Base-by-base conservation (phyloP, 2,888 invertebrate genomes). In the Polydrusus pterygomalis region DNA sequence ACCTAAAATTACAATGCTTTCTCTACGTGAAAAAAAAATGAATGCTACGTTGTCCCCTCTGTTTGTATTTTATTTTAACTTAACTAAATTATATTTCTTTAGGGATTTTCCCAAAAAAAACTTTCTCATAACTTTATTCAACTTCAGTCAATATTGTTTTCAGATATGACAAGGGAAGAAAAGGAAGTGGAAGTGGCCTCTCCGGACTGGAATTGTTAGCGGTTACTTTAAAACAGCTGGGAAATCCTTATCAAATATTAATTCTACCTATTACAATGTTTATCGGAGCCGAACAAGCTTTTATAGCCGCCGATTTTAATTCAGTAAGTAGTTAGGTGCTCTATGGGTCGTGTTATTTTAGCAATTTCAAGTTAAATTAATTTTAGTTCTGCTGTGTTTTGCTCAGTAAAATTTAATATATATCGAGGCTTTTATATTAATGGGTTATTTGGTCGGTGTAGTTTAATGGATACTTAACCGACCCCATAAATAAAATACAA, bases 201-300 rank as follows among this genome's bases (percentile, higher is more conserved):
- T 91, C 93, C 0, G 94, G 95, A 0, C 82, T 92, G 0, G 90
- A 90, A 77, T 89, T 95, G 18, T 86, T 96, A 63, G 91, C 93
- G 0, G 95, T 95, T 7, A 97, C 97, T 0, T 86, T 96, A 58
- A 91, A 92, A 73, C 93, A 97, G 81, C 88, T 96, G 69, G 89
- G 91, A 34, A 92, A 95, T 85, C 93, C 92, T 34, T 93, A 94
- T 84, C 97, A 97, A 87, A 87, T 97, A 78, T 89, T 98, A 40
- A 90, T 98, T 80, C 89, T 97, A 70, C 97, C 97, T 0, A 93
- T 98, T 51, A 97, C 97, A 0, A 93, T 97, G 82, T 98, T 97
- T 88, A 96, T 97, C 79, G 97, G 98, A 0, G 92, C 97, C 30
- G 97, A 97, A 84, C 97, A 97, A 87, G 97, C 97, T 0, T 97